These are phyloP conservation scores for Scomber colias DNA, from an alignment of 2,113 vertebrate species.

Conservation along the genomic window DNA sequence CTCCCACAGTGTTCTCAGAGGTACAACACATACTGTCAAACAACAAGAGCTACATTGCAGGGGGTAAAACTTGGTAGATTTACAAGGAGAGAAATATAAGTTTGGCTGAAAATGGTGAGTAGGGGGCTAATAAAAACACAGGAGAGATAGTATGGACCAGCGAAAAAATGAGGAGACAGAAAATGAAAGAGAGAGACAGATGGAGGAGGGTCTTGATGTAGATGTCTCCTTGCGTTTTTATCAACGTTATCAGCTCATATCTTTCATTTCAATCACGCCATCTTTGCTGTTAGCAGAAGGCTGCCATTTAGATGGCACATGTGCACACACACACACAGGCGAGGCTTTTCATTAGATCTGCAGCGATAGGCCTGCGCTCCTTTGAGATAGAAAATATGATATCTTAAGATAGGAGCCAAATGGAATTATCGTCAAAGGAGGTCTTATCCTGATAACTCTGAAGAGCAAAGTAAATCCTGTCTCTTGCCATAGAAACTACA, in stretches of 20 bases:
- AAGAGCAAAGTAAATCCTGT: conserved; percentile 51
- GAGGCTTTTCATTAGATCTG: conserved; percentile 58
- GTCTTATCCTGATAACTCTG: conserved; percentile 64
- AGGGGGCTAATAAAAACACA: neutral
- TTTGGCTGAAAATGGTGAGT: neutral
- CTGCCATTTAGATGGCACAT: conserved; percentile 24
- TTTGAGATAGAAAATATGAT: conserved; percentile 68
- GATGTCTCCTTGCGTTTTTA: conserved; percentile 30
- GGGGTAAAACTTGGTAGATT: neutral
- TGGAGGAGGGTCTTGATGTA: conserved; percentile 13
- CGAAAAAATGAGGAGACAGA: neutral
- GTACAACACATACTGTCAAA: neutral
- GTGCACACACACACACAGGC: neutral
- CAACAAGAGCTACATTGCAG: neutral
- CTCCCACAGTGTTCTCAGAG: neutral
- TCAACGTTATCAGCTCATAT: conserved; percentile 34
- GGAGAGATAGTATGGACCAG: neutral
- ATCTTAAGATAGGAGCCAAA: conserved; percentile 71
- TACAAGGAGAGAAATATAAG: neutral
- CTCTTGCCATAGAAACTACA: conserved; percentile 34
- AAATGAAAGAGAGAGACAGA: neutral
- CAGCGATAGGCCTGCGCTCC: conserved; percentile 49
- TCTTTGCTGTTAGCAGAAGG: conserved; percentile 11
- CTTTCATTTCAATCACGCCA: conserved; percentile 32
- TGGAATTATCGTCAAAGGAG: conserved; percentile 64